Base-by-base conservation (phyloP, 1,140 invertebrate genomes). In the Pseudomyrmex pallidus region DNA sequence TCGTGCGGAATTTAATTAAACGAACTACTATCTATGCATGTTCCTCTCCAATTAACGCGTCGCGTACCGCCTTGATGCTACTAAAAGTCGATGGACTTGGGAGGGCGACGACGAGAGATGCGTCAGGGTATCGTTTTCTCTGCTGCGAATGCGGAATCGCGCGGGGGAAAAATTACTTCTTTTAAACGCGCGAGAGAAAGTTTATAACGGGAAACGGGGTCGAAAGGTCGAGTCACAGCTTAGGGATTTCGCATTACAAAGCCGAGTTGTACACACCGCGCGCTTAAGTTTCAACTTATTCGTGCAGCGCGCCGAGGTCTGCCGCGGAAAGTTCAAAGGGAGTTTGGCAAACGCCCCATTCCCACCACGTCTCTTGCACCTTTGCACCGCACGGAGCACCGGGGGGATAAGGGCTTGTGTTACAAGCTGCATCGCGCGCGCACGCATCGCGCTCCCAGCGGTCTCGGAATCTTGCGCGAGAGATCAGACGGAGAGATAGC, bases 181-280 rank as follows among this genome's bases (percentile, higher is more conserved):
- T 80, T 61, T n/a, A 54, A 48, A 17, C 20, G 20, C 5, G 35
- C 35, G 35, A 35, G 25, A 48, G 15, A 35, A 48, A 48, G 15
- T 22, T 44, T 44, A 35, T 5, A 2, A 22, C 25, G 25, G 35
- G 35, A 52, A 9, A 12, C 76, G 22, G 52, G 73, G 15, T 80
- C 66, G 44, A 25, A 46, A 80, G 44, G 50, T 20, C 35, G 66
- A 20, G 5, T 63, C 52, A 50, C 35, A 10, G 20, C 46, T 13
- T 50, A 15, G 72, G 62, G 61, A 74, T 76, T 83, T 83, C 73
- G 52, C 17, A n/a, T 76, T 77, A 83, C 82, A 83, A 83, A 83
- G 80, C 80, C 35, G 35, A 50, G 48, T 13, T 63, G 57, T 63
- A 63, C 48, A 63, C 48, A 17, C 57, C 12, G 20, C 20, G 25